These are phyloP conservation scores for Alouatta palliata DNA, from an alignment of 2,113 vertebrate species.

Conservation along the genomic window DNA sequence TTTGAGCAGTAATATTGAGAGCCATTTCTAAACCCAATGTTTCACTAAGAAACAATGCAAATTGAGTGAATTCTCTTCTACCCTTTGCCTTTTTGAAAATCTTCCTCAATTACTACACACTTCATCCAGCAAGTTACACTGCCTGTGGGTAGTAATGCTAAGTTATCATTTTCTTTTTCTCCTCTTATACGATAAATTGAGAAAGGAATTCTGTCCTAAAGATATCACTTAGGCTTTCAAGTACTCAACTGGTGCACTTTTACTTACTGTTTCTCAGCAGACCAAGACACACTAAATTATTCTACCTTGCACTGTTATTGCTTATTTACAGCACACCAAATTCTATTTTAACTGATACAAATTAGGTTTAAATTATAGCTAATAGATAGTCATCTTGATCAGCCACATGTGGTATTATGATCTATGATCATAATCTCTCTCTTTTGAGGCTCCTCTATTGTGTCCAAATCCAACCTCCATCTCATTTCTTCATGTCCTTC, in stretches of 20 bases:
- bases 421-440: neutral
- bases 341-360: neutral
- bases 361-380: neutral
- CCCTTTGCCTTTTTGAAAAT: neutral
- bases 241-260: neutral
- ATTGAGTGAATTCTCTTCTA: neutral
- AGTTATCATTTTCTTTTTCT: neutral
- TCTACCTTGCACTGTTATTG: neutral
- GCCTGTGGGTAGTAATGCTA: neutral
- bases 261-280: neutral
- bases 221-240: neutral
- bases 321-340: neutral
- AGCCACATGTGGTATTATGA: neutral
- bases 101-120: neutral
- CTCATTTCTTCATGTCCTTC: neutral
- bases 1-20: neutral
- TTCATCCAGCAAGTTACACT: neutral
- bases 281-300: neutral
- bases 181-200: neutral
- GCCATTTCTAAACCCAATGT: neutral
- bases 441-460: neutral
- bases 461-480: neutral
- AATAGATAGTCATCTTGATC: neutral
- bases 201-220: neutral
- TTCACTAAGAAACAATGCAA: neutral